Conservation (phyloP, 2,113 vertebrate genomes). For the Gymnobelideus leadbeateri region DNA sequence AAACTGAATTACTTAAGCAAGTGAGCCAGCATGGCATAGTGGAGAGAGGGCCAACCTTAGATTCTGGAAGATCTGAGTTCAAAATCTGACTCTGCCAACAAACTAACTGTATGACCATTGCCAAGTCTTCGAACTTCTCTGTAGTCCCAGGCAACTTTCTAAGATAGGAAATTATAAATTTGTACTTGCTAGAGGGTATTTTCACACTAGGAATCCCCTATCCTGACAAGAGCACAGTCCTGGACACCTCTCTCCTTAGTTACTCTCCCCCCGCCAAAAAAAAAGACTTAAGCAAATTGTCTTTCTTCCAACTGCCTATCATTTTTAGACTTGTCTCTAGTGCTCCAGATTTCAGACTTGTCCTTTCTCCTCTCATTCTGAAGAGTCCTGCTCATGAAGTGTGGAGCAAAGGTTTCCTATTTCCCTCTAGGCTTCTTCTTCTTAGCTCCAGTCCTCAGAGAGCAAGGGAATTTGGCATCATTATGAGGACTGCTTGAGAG, state of each 20-base stretch:
- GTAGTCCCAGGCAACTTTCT: not conserved
- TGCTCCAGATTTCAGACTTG: not conserved
- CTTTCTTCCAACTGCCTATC: not conserved
- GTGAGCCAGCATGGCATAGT: not conserved
- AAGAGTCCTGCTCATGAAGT: not conserved
- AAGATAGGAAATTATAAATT: not conserved
- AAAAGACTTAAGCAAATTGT: not conserved
- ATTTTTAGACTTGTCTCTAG: not conserved
- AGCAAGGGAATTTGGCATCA: not conserved
- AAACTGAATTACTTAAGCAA: not conserved
- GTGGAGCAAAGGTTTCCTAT: not conserved
- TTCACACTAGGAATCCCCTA: not conserved
- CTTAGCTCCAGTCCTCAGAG: not conserved
- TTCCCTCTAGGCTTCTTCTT: conserved; percentile 2
- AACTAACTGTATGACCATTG: not conserved
- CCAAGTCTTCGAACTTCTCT: not conserved
- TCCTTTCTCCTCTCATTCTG: not conserved
- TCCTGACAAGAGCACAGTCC: not conserved
- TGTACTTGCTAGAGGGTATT: not conserved
- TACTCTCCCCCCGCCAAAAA: not conserved
- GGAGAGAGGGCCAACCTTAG: not conserved
- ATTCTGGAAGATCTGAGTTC: not conserved
- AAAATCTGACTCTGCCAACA: not conserved
- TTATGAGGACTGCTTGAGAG: conserved; percentile 24
- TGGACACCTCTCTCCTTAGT: not conserved